Percentiles rank a stretch among this genome's conserved stretches.
Conservation (phyloP, 2,113 vertebrate species). For the Reinhardtius hippoglossoides region DNA sequence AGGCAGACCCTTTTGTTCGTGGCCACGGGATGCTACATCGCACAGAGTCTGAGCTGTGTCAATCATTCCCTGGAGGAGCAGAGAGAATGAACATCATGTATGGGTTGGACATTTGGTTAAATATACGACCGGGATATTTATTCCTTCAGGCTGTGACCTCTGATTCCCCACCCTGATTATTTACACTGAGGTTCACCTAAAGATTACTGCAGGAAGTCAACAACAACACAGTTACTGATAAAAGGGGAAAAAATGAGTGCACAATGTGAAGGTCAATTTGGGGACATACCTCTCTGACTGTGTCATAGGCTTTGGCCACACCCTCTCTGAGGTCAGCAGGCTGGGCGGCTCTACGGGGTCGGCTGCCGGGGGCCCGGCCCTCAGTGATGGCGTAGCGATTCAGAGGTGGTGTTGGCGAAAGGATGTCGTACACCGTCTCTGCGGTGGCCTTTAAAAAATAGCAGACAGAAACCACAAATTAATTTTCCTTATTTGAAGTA, state of each 20-base stretch:
- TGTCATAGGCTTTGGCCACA: slow-evolving; percentile 92
- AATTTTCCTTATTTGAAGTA: neutral
- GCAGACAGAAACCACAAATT: neutral
- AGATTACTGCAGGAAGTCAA: neutral
- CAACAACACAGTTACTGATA: neutral
- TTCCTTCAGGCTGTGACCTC: no score
- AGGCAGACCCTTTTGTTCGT: slow-evolving; percentile 92
- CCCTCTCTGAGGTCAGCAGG: slow-evolving; percentile 92
- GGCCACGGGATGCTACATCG: slow-evolving; percentile 89
- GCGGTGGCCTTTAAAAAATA: slow-evolving; percentile 86
- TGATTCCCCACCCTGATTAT: neutral
- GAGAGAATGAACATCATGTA: neutral
- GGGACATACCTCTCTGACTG: slow-evolving; percentile 87
- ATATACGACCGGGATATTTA: no score
- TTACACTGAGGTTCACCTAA: neutral
- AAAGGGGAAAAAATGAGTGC: neutral
- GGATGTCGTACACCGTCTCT: slow-evolving; percentile 93
- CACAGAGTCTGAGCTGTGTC: slow-evolving; percentile 92
- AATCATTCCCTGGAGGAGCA: slow-evolving; percentile 86
- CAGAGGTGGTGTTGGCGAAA: slow-evolving; percentile 89
- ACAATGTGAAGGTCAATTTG: neutral
- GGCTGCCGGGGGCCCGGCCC: slow-evolving; percentile 77
- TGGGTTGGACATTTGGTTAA: neutral
- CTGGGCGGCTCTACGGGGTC: slow-evolving; percentile 84
- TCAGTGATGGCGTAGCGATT: slow-evolving; percentile 85